phyloP scores from a whole-genome alignment of 1,140 invertebrate genomes.

The Monomorium pharaonis region DNA sequence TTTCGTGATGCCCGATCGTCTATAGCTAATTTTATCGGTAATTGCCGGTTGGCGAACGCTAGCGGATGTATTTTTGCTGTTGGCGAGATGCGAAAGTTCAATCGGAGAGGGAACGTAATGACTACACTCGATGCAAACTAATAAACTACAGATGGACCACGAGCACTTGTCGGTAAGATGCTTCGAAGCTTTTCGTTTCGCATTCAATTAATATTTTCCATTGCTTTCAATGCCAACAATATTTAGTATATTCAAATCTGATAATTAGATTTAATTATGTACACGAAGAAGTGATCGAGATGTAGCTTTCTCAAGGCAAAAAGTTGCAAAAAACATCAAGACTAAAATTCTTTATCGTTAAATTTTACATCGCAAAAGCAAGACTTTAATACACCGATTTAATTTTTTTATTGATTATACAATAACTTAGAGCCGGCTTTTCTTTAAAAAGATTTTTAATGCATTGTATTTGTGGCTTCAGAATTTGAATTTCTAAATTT shows the following conservation, averaged over 20 bases:
- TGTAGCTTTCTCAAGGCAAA: neutral
- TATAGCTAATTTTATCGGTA: constrained; percentile 27
- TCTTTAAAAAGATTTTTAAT: neutral
- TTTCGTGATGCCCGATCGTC: neutral
- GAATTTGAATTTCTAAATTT: neutral
- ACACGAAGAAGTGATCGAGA: neutral
- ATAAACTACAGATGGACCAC: neutral
- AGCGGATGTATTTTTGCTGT: neutral
- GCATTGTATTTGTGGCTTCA: neutral
- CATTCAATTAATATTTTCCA: constrained; percentile 8
- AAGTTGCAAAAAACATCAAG: neutral
- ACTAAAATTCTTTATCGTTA: neutral
- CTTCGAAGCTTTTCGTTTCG: constrained; percentile 17
- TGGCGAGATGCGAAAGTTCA: constrained; percentile 9
- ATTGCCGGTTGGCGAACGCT: neutral
- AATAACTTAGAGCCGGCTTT: neutral
- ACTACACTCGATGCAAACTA: constrained; percentile 2
- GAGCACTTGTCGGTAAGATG: neutral
- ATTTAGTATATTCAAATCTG: neutral
- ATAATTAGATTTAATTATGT: constrained; percentile 29
- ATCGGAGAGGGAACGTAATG: neutral
- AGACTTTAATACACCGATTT: neutral
- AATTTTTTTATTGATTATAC: neutral
- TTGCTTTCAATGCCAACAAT: neutral
- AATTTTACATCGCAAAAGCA: neutral